A percentile compares a stretch with the other conserved stretches of the same genome.
These are phyloP conservation scores for Hydriomena furcata DNA, from an alignment of 2,888 invertebrate species.

Conservation along the genomic window DNA sequence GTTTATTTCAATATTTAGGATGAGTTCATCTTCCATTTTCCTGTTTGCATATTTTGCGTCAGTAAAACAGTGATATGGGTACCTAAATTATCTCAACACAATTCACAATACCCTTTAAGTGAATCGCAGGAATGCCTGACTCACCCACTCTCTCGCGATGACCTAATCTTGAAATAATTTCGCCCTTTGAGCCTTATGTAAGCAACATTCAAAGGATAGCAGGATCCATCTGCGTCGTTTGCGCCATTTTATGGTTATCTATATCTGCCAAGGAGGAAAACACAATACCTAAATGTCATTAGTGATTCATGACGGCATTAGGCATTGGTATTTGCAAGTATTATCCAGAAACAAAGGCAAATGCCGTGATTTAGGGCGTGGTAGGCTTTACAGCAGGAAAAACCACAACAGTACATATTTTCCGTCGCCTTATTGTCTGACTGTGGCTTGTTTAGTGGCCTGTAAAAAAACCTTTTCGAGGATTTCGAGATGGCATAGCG, in stretches of 20 bases:
- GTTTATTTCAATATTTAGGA: not conserved
- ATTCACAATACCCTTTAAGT: conserved; percentile 28
- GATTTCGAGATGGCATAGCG: too few species aligned
- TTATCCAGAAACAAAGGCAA: too few species aligned
- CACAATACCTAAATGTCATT: not conserved
- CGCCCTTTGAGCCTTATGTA: conserved; percentile 21
- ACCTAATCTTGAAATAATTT: conserved; percentile 33
- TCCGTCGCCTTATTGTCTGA: too few species aligned
- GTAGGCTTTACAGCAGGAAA: too few species aligned
- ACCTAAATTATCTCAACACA: conserved; percentile 10
- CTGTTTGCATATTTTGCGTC: conserved; percentile 7
- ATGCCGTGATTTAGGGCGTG: not conserved
- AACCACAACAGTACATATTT: too few species aligned
- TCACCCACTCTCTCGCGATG: conserved; percentile 24
- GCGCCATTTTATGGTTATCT: conserved; percentile 5
- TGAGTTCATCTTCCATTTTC: conserved; percentile 8
- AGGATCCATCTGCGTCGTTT: not conserved
- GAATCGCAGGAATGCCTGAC: conserved; percentile 22
- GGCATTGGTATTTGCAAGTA: too few species aligned
- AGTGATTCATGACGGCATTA: not conserved
- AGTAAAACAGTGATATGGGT: not conserved
- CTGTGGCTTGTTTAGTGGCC: too few species aligned
- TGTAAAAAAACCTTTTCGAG: too few species aligned
- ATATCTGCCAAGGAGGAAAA: conserved; percentile 4
- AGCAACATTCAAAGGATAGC: not conserved